Evolutionary conservation across 2,113 vertebrate genomes (phyloP), one percentile per base, ranked within the genome.

Genomic region (Ptilonorhynchus violaceus): DNA sequence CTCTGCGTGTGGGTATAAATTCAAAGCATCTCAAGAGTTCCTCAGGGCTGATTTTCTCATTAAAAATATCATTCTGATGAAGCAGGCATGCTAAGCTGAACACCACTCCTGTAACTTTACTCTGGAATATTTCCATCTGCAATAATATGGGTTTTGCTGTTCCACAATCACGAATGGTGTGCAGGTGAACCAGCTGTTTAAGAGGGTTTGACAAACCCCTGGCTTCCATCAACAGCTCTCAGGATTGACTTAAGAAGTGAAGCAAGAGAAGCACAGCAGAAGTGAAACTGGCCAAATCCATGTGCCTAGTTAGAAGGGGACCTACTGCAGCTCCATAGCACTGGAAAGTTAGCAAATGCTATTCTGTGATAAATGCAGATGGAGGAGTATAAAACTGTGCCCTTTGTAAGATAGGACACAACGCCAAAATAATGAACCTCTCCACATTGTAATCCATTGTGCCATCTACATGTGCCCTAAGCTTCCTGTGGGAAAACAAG

Each of bases 111-210:
- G 6, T 64, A 56, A 60, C 46, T 74, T 69, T 52, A 62, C 81
- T 53, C 39, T 47, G 46, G 68, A 75, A 52, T 60, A 85, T n/a
- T 68, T 90, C 52, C 53, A n/a, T 15, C 39, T 49, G 41, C 20
- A 68, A 28, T 42, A 85, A 22, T 20, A 82, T 3, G 15, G 11
- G 21, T 20, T 95, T 84, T 92, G 66, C 24, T 1, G 2, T 75
- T 88, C 52, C 31, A 47, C n/a, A 85, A 47, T n/a, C 27, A 72
- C 0, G 9, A 17, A 50, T 0, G 1, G 21, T 35, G 6, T 11
- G 5, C 1, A 78, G 25, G 19, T 64, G 62, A 85, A 67, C 17
- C 0, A 7, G 28, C 12, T 37, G 8, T 9, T 68, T 53, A 41
- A 31, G 19, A 64, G 24, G 13, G 11, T 23, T 82, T 82, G 30